Evolutionary conservation across 2,888 invertebrate species (phyloP).

Genomic region (Notodonta ziczac): DNA sequence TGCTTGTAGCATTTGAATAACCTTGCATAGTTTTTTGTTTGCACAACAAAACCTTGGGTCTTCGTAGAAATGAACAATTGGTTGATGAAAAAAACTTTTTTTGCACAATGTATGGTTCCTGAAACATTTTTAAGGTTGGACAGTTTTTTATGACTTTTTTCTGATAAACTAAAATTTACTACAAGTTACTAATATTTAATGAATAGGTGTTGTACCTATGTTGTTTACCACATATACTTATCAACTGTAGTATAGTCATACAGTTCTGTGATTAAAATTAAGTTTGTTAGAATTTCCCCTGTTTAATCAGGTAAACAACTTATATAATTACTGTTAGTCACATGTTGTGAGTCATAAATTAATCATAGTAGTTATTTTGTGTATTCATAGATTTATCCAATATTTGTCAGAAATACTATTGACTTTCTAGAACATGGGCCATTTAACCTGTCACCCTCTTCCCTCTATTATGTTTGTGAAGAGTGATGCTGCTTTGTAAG

Average conservation of each 20-base stretch:
- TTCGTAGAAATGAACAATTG: not conserved
- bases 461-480: too few species aligned
- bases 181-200: too few species aligned
- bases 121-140: too few species aligned
- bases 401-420: not conserved
- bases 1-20: not conserved
- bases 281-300: slow-evolving; percentile 1
- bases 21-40: not conserved
- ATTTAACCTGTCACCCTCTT: too few species aligned
- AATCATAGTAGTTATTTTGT: not conserved
- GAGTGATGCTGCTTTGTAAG: too few species aligned
- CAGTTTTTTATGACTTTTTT: too few species aligned
- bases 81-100: not conserved
- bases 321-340: not conserved
- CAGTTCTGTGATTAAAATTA: not conserved
- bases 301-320: not conserved
- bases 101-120: too few species aligned
- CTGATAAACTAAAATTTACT: too few species aligned
- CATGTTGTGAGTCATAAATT: not conserved
- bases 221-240: too few species aligned
- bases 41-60: not conserved
- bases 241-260: not conserved
- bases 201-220: too few species aligned
- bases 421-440: too few species aligned
- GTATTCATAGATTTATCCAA: not conserved